These are phyloP conservation scores for Rhynchonema sp. DNA, from an alignment of 2,888 invertebrate species.

Conservation along the genomic window DNA sequence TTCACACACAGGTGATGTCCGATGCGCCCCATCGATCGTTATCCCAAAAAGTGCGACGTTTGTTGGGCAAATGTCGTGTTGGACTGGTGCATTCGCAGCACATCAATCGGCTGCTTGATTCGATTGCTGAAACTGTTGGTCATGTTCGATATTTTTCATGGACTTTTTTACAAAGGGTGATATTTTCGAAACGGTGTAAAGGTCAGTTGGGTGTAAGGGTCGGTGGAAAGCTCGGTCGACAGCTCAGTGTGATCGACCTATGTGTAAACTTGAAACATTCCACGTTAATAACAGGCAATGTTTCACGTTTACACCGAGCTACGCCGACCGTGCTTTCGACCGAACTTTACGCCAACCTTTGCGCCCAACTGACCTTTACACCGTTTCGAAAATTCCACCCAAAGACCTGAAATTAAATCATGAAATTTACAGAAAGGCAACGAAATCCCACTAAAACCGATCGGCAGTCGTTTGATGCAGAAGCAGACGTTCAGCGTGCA, in stretches of 20 bases:
- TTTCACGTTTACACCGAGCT: too few relatives aligned
- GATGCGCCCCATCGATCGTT: constrained; percentile 18
- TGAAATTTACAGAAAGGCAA: constrained; percentile 72
- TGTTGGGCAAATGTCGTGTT: constrained; percentile 94
- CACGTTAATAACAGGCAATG: too few relatives aligned
- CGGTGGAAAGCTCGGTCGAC: too few relatives aligned
- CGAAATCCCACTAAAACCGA: constrained; percentile 84
- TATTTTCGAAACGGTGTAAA: too few relatives aligned
- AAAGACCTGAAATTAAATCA: not conserved
- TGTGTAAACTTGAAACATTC: not conserved
- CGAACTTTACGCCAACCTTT: too few relatives aligned
- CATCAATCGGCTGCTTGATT: constrained; percentile 83
- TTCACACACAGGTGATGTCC: constrained; percentile 17
- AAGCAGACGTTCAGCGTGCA: constrained; percentile 96
- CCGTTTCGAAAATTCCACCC: too few relatives aligned
- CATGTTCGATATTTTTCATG: not conserved
- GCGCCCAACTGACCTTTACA: too few relatives aligned
- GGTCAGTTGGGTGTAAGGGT: too few relatives aligned
- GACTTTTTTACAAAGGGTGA: not conserved
- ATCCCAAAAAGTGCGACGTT: constrained; percentile 55
- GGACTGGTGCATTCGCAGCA: constrained; percentile 91
- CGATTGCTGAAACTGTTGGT: not conserved
- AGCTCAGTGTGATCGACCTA: not conserved
- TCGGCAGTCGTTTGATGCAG: constrained; percentile 80
- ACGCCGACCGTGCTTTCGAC: too few relatives aligned